Base-by-base conservation (phyloP, 1,140 invertebrate genomes). In the Trichonephila clavipes region DNA sequence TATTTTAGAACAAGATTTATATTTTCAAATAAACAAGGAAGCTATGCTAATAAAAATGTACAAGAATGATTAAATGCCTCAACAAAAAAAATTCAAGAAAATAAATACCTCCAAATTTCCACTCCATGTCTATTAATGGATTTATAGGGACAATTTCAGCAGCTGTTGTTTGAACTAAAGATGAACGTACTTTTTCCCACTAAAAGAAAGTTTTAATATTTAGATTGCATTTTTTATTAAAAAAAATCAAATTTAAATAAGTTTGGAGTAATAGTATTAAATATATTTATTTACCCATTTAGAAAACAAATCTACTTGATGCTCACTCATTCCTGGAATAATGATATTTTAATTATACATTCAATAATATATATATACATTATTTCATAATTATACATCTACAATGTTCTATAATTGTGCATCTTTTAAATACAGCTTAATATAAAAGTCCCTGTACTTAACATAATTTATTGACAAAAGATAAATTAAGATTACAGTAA, bases 61-160 rank as follows among this genome's bases (percentile, higher is more conserved):
- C 34, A 40, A 40, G 34, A 40, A 40, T 2, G 34, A 40, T 40
- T 40, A 40, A 40, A 40, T 40, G 34, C 34, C 4, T 40, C 34
- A 40, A 40, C 34, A 40, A 40, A 40, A 40, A 40, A 40, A 51
- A 10, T 51, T 82, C 40, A 62, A 24, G 28, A 34, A 34, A 89
- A 19, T n/a, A 72, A 89, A n/a, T 90, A 94, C 94, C 94, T 88
- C 94, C 94, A 90, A 94, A 94, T 87, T 94, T 94, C 94, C 94
- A 94, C 72, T 94, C 94, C 88, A 94, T 94, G 64, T 94, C 94
- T 34, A 94, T 40, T 44, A 94, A 92, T 44, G 85, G 94, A 72
- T 94, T 94, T 16, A 94, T 92, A 61, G 62, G 62, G 34, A 94
- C 90, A 18, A 58, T 72, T 19, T 87, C 66, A 59, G 62, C 77